phyloP scores from a whole-genome alignment of 1,140 invertebrate genomes.

The Arctopsyche grandis region DNA sequence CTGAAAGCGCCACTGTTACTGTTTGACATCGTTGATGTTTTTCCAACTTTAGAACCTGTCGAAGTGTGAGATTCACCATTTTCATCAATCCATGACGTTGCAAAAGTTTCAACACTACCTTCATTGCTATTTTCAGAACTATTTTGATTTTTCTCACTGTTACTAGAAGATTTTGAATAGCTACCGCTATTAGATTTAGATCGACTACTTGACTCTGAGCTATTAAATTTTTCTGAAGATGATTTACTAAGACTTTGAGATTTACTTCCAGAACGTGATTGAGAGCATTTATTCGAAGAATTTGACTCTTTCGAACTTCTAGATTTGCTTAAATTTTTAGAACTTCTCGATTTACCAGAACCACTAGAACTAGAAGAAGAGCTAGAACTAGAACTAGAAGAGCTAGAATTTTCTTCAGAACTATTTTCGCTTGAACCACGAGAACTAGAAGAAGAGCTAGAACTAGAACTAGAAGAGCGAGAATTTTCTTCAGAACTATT shows the following conservation, averaged over 20 bases:
- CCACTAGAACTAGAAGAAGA: constrained; percentile 12
- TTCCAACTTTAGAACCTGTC: not conserved
- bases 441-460: not conserved
- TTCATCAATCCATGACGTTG: constrained; percentile 14
- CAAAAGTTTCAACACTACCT: not conserved
- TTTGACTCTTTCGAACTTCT: not conserved
- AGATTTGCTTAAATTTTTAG: not conserved
- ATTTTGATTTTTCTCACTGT: not conserved
- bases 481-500: not conserved
- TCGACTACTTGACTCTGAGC: not conserved
- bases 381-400: not conserved
- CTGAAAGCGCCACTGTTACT: not conserved
- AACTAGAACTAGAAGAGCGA: not conserved
- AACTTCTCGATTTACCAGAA: not conserved
- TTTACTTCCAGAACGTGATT: not conserved
- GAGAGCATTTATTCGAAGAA: not conserved
- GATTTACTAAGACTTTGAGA: not conserved
- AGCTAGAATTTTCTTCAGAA: not conserved
- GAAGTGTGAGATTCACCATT: constrained; percentile 4
- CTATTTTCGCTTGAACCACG: not conserved
- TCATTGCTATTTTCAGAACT: not conserved
- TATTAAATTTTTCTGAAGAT: not conserved
- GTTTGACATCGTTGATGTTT: not conserved
- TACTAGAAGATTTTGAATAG: not conserved
- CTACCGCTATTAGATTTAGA: not conserved